These are phyloP conservation scores for Listrodromus nycthemerus DNA, from an alignment of 2,888 invertebrate species.

Conservation along the genomic window DNA sequence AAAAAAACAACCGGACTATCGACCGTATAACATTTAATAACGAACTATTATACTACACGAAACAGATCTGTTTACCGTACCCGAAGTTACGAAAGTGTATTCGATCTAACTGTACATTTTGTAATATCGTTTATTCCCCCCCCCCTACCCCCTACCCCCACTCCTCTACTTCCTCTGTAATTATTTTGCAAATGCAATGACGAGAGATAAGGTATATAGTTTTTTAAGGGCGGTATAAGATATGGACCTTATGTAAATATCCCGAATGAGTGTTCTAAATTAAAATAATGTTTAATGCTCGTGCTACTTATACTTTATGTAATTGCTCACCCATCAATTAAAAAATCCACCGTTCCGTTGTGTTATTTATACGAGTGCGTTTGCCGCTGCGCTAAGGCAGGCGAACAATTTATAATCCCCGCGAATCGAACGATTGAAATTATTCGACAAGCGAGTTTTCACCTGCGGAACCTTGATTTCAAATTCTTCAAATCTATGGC, in stretches of 20 bases:
- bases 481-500: not conserved
- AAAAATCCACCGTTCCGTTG: not conserved
- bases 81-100: conserved; percentile 77
- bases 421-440: not conserved
- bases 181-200: conserved; percentile 76
- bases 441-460: not conserved
- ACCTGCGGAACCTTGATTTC: not conserved
- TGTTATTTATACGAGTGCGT: not conserved
- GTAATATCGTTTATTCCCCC: conserved; percentile 78
- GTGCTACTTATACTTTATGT: conserved; percentile 65
- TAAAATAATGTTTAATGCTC: conserved; percentile 83
- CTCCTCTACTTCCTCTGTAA: conserved; percentile 80
- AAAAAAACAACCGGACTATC: conserved; percentile 39
- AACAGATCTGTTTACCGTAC: conserved; percentile 69
- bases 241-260: conserved; percentile 82
- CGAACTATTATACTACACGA: conserved; percentile 53
- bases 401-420: not conserved
- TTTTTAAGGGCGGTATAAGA: conserved; percentile 81
- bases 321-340: conserved; percentile 36
- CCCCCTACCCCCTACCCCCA: not conserved
- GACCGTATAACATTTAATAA: conserved; percentile 51
- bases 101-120: conserved; percentile 82
- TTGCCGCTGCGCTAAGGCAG: not conserved
- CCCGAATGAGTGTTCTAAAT: conserved; percentile 84
- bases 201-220: conserved; percentile 77